Evolutionary conservation across 2,797 vertebrate genomes (phyloP).

Genomic region (Premnoplex brunnescens): DNA sequence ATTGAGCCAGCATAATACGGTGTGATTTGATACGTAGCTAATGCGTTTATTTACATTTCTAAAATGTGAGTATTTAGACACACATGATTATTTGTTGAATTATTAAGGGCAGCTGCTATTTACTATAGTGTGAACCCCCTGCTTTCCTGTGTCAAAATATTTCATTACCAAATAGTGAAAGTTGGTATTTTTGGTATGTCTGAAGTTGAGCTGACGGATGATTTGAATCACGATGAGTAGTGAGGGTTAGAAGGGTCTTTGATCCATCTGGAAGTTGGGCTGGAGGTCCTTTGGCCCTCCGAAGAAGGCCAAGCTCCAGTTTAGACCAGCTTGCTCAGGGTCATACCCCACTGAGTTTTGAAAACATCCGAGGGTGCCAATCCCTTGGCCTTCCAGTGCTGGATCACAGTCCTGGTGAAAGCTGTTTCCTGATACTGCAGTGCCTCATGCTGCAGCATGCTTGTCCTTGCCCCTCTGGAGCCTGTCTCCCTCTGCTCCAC

Average conservation of each 20-base stretch:
- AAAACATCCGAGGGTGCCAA: neutral
- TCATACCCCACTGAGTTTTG: neutral
- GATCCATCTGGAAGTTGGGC: neutral
- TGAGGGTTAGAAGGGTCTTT: neutral
- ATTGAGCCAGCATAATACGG: neutral
- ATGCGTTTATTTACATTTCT: constrained; percentile 12
- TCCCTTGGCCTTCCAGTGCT: neutral
- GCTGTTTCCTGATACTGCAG: neutral
- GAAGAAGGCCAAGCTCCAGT: neutral
- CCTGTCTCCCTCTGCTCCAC: neutral
- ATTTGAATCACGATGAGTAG: neutral
- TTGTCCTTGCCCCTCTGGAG: neutral
- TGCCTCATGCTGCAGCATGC: neutral
- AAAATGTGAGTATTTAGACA: neutral
- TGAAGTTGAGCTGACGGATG: neutral
- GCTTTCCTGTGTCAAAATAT: neutral
- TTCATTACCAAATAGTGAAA: neutral
- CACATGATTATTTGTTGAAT: neutral
- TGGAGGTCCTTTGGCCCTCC: neutral
- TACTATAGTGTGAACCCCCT: neutral
- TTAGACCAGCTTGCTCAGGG: neutral
- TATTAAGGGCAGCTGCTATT: neutral
- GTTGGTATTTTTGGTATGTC: neutral
- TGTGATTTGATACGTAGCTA: neutral
- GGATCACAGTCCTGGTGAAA: neutral